Evolutionary conservation across 2,797 vertebrate species (phyloP).

Genomic region (Cirrhinus mrigala): DNA sequence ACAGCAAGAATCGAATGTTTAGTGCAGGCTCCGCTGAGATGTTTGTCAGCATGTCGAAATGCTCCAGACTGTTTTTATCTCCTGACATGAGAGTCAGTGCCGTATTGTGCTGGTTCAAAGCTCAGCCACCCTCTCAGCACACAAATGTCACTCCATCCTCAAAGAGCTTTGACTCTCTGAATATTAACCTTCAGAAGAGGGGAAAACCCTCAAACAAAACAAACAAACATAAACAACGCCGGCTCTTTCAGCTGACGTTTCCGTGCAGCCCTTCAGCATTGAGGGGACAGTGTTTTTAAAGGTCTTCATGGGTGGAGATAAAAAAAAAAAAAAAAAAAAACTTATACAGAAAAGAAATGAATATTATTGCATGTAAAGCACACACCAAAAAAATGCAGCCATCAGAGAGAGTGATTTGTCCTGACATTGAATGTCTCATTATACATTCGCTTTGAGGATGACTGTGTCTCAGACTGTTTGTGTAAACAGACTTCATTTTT

Average conservation of each 20-base stretch:
- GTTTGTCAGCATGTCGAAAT: slow-evolving; percentile 30
- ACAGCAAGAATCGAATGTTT: neutral
- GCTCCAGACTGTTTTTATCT: slow-evolving; percentile 44
- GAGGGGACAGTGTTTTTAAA: neutral
- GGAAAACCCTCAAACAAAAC: slow-evolving; percentile 42
- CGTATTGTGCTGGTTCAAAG: slow-evolving; percentile 51
- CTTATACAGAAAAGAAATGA: neutral
- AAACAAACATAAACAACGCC: slow-evolving; percentile 24
- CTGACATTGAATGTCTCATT: slow-evolving; percentile 22
- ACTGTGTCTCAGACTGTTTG: slow-evolving; percentile 24
- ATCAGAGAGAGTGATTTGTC: neutral
- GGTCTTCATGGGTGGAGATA: neutral
- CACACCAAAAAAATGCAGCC: neutral
- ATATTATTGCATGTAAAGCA: neutral
- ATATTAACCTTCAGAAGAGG: slow-evolving; percentile 46
- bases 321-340: neutral
- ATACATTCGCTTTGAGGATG: slow-evolving; percentile 7
- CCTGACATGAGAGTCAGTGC: slow-evolving; percentile 33
- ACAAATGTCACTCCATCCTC: slow-evolving; percentile 56
- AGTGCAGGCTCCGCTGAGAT: neutral
- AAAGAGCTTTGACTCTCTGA: slow-evolving; percentile 48
- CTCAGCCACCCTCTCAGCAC: slow-evolving; percentile 41
- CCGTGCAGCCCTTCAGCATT: neutral
- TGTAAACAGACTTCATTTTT: slow-evolving; percentile 21
- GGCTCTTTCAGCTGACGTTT: slow-evolving; percentile 5